Conservation (phyloP, 2,797 vertebrate genomes). For the Galagoides demidoff region DNA sequence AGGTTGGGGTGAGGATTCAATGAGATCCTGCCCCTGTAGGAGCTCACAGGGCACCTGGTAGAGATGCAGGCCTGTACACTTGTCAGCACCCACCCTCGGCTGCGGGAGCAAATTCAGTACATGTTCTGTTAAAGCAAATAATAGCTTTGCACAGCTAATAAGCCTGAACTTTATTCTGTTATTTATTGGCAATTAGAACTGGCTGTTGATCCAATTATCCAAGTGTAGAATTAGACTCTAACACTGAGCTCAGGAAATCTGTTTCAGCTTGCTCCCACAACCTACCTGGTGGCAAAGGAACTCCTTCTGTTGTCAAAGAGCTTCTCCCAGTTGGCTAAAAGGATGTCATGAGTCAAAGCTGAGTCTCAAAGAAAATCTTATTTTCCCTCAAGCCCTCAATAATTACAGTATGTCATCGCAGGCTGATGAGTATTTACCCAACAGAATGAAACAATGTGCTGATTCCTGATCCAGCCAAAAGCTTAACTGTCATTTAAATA, state of each 20-base stretch:
- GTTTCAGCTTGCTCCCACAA: not conserved
- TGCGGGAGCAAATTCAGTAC: not conserved
- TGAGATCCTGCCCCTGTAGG: not conserved
- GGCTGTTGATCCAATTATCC: not conserved
- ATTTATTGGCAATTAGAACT: slow-evolving; percentile 5
- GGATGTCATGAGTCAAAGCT: slow-evolving; percentile 5
- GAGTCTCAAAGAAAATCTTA: slow-evolving; percentile 50
- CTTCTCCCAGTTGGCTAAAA: not conserved
- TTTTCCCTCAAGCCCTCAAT: slow-evolving; percentile 64
- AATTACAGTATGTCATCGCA: slow-evolving; percentile 64
- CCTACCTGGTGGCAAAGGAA: not conserved
- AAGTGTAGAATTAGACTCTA: slow-evolving; percentile 20
- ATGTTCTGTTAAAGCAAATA: not conserved
- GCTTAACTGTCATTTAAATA: slow-evolving; percentile 78
- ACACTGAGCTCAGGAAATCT: not conserved
- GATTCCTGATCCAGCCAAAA: slow-evolving; percentile 74
- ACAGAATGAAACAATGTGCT: slow-evolving; percentile 71
- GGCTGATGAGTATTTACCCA: slow-evolving; percentile 81
- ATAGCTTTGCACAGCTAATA: not conserved
- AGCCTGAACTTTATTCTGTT: not conserved
- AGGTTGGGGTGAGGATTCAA: too few relatives aligned
- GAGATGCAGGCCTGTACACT: accelerated
- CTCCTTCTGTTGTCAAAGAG: too few relatives aligned
- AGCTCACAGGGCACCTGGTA: not conserved
- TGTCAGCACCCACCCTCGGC: too few relatives aligned